Evolutionary conservation across 2,113 vertebrate species (phyloP), one percentile per base, ranked within the genome.

Genomic region (Leiothrix lutea): DNA sequence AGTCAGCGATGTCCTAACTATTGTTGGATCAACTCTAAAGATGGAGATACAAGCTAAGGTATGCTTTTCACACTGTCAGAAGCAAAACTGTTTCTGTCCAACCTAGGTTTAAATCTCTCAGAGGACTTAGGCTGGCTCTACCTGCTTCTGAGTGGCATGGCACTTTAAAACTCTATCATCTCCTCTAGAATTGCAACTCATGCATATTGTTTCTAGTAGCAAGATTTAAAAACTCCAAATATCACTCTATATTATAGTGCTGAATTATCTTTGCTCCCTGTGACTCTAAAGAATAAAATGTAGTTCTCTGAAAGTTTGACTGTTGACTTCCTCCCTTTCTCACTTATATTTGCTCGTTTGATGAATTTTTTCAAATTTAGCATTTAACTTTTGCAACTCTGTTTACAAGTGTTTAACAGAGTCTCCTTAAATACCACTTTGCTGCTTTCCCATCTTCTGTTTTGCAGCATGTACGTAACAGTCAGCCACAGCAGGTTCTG

Each of bases 41-140:
- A 99, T 99, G 96, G 99, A 99, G 96, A 99, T 99, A 92, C 99
- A 99, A 93, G 98, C 98, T 56, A 99, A 99, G 98, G 99, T 98
- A 96, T 96, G 86, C 4, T 61, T 73, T 78, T 83, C 54, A 45
- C 9, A 40, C 54, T 73, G 33, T 74, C 28, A 67, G 17, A 89
- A 57, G 29, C 23, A 78, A 70, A 88, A 64, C 24, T 33, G 21
- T 40, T 82, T 67, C 60, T 70, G 14, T 88, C 57, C 28, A 77
- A 58, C 10, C 25, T 53, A 42, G 28, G 13, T 53, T 91, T 82
- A 86, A 66, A 66, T 31, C 25, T 80, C 54, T 83, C 5, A 2
- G n/a, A 82, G 11, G 20, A 36, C 44, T 74, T n/a, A 72, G 50
- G n/a, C 25, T 79, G 48, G 4, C 47, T 80, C 2, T 47, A 58